A percentile compares a stretch with the other conserved stretches of the same genome.
phyloP scores from a whole-genome alignment of 2,113 vertebrate genomes.

The Mobula hypostoma region DNA sequence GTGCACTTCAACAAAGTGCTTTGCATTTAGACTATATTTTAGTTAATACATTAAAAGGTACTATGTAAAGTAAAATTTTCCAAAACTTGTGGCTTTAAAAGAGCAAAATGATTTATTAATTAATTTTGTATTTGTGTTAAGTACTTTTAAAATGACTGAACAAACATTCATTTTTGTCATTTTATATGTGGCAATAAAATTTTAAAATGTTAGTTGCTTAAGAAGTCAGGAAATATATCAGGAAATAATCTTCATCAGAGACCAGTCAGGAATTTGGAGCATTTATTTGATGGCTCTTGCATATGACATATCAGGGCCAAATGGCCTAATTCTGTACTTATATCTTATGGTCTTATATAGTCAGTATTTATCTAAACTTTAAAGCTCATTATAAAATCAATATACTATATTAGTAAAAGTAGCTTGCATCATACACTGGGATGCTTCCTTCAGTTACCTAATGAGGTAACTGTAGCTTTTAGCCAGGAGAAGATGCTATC shows the following conservation, averaged over 20 bases:
- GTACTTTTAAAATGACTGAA: neutral
- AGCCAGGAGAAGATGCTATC: too few relatives aligned
- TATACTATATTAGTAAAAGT: too few relatives aligned
- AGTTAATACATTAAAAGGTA: too few relatives aligned
- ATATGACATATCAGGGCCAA: neutral
- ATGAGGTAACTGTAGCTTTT: too few relatives aligned
- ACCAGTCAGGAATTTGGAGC: neutral
- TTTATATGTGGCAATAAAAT: neutral
- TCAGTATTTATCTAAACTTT: too few relatives aligned
- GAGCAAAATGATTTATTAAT: neutral
- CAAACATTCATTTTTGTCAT: neutral
- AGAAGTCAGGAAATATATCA: neutral
- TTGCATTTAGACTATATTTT: neutral
- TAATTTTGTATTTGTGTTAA: neutral
- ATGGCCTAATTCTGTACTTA: too few relatives aligned
- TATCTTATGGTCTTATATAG: neutral
- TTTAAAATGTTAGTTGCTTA: neutral
- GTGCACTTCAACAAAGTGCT: neutral
- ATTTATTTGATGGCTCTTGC: neutral
- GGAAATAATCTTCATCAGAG: neutral
- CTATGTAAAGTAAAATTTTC: too few relatives aligned
- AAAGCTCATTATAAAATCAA: neutral
- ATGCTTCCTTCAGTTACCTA: too few relatives aligned
- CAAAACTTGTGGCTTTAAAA: neutral
- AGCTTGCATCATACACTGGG: too few relatives aligned